Percentiles rank a stretch among this genome's conserved stretches.
These are phyloP conservation scores for Gibbula magus DNA, from an alignment of 2,888 invertebrate species.

Conservation along the genomic window DNA sequence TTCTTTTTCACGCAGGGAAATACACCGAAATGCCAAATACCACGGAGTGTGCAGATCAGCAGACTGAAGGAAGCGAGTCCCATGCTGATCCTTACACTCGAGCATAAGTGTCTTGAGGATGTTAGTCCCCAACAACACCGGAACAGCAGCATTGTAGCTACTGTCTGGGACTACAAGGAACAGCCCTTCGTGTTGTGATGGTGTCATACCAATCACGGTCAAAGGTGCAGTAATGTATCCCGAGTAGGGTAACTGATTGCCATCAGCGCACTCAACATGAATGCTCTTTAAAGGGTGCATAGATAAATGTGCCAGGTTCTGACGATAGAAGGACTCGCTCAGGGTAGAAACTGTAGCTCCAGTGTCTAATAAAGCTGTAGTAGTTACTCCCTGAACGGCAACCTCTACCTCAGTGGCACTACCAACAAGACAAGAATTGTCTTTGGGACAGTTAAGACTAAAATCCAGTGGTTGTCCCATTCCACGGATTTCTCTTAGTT, in stretches of 20 bases:
- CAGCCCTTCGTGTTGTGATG: neutral
- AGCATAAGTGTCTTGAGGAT: neutral
- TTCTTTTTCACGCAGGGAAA: no score
- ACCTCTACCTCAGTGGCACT: neutral
- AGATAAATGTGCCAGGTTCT: neutral
- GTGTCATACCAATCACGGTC: neutral
- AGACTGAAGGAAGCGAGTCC: neutral
- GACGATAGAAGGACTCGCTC: neutral
- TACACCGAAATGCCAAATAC: neutral
- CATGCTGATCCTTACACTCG: neutral
- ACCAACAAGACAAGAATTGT: conserved; percentile 1
- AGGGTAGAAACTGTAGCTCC: conserved; percentile 9
- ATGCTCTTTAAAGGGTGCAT: conserved; percentile 1
- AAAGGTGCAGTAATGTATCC: neutral
- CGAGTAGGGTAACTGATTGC: neutral
- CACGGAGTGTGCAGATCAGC: neutral
- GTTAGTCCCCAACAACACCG: neutral
- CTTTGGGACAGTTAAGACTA: neutral
- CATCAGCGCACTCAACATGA: no score
- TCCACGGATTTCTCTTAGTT: neutral
- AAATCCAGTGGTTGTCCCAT: neutral
- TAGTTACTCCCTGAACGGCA: neutral
- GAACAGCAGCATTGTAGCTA: neutral
- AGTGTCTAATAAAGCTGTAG: conserved; percentile 20
- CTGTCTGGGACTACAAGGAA: neutral